Base-by-base conservation (phyloP, 2,113 vertebrate species). In the Peromyscus maniculatus region DNA sequence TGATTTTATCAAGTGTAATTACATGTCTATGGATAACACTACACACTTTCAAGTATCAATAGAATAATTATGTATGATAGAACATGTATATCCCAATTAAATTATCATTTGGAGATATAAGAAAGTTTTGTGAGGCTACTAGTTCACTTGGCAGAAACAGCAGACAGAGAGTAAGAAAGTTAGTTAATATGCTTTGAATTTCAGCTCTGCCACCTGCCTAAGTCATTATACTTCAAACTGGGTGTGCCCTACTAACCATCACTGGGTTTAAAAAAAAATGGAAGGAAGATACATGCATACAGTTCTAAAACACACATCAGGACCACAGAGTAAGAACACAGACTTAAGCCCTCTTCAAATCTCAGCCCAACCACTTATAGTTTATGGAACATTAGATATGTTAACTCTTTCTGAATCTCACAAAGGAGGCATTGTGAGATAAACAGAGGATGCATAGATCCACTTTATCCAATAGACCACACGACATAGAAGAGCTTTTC, bases 1-100 rank as follows among this genome's bases (percentile, higher is more conserved):
- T 77, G 74, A 90, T 66, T 94, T 75, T 90, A 59, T 79, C 75
- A 92, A 96, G 19, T 62, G 36, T 22, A 87, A 55, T n/a, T 39
- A 17, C 17, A 22, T 71, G 91, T 95, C 39, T 57, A 7, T 24
- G 31, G 39, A 33, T n/a, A 69, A 69, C 19, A 39, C 8, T 43
- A 75, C 87, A 93, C 55, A 57, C 13, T 72, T 26, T 67, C 22
- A 43, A 67, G 57, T 13, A 39, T 13, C 43, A 3, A 36, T 31
- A 87, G 39, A 75, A 39, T 59, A 66, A 75, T 31, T 24, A 15
- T 22, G 12, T 43, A 46, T 64, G 7, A 72, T 7, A 28, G 31
- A 67, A 33, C 57, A 74, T 16, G 17, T 15, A 28, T 5, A 72
- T 59, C 86, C 39, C 55, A 33, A 55, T 43, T 71, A 83, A 57